These are phyloP conservation scores for Pocillopora damicornis DNA, from an alignment of 64 coral and sea anemone species.

Conservation along the genomic window DNA sequence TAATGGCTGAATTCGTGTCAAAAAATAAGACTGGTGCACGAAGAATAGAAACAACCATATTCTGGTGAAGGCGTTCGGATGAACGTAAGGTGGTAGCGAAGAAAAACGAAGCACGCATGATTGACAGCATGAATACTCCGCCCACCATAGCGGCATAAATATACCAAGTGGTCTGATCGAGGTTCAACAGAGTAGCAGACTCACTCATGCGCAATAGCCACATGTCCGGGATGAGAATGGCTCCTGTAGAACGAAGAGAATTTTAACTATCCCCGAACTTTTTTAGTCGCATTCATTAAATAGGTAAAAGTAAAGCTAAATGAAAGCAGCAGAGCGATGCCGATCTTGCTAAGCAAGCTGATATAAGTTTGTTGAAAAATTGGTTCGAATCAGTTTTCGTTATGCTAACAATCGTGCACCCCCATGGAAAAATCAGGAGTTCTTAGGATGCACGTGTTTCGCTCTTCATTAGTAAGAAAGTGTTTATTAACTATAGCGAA, in stretches of 20 bases:
- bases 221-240: slow-evolving; percentile 52
- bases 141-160: slow-evolving; percentile 51
- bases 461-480: no score
- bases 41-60: slow-evolving; percentile 42
- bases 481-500: no score
- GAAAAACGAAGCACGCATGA: slow-evolving; percentile 51
- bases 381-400: no score
- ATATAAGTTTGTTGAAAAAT: no score
- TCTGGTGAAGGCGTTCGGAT: slow-evolving; percentile 41
- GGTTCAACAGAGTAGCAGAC: not conserved
- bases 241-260: slow-evolving; percentile 9
- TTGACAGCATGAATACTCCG: slow-evolving; percentile 39
- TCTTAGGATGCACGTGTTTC: no score
- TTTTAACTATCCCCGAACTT: no score
- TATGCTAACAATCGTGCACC: no score
- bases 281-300: no score
- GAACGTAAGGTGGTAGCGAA: slow-evolving; percentile 42
- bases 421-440: no score
- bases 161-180: slow-evolving; percentile 53
- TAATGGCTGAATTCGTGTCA: not conserved
- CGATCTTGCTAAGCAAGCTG: no score
- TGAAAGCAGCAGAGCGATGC: no score
- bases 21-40: slow-evolving; percentile 39
- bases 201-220: slow-evolving; percentile 67
- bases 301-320: no score